Conservation (phyloP, 2,113 vertebrate genomes). For the Tyto alba region DNA sequence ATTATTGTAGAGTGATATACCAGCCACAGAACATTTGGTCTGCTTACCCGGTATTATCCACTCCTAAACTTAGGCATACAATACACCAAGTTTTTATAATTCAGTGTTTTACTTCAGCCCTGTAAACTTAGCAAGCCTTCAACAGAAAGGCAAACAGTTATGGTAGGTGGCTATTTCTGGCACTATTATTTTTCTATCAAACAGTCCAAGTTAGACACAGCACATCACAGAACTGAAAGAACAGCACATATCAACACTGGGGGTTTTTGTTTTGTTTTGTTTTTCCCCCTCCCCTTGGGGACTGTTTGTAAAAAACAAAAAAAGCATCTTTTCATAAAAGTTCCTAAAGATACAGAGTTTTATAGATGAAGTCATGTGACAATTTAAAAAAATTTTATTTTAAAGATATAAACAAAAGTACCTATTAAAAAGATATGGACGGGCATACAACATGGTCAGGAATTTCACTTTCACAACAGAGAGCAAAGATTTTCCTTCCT, state of each 20-base stretch:
- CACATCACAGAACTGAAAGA: not conserved
- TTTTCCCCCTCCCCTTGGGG: not conserved
- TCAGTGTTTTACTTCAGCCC: not conserved
- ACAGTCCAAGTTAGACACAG: not conserved
- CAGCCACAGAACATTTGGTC: not conserved
- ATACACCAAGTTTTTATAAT: not conserved
- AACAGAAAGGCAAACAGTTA: not conserved
- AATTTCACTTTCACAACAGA: not conserved
- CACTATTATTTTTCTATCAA: not conserved
- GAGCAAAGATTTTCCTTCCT: not conserved
- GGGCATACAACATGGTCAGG: not conserved
- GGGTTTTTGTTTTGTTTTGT: not conserved
- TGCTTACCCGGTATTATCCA: not conserved
- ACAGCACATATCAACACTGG: not conserved
- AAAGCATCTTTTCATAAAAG: not conserved
- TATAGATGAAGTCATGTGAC: not conserved
- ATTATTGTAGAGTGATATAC: not conserved
- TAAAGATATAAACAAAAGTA: not conserved
- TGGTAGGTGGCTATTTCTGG: not conserved
- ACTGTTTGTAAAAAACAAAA: not conserved
- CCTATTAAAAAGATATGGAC: not conserved
- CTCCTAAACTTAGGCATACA: not conserved
- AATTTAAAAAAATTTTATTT: not conserved
- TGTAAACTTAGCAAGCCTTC: not conserved
- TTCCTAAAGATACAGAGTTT: not conserved